These are phyloP conservation scores for Psittacula echo DNA, from an alignment of 2,797 vertebrate genomes.

Conservation along the genomic window DNA sequence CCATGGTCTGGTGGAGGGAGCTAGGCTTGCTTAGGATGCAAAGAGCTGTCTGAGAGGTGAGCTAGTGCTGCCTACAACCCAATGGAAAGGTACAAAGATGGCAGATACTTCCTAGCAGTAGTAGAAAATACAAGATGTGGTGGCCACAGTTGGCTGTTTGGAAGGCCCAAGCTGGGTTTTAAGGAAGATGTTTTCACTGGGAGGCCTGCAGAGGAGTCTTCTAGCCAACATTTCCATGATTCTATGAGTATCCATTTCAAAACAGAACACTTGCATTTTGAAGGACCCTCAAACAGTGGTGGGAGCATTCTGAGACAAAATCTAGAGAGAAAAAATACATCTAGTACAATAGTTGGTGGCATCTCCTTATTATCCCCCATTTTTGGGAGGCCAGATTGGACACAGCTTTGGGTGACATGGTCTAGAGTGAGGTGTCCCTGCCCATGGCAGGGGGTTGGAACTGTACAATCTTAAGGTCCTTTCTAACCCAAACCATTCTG, in stretches of 20 bases:
- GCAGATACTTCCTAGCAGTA: background rate
- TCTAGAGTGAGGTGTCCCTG: background rate
- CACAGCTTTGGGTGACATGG: background rate
- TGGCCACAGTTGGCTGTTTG: background rate
- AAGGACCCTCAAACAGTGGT: background rate
- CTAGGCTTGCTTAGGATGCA: background rate
- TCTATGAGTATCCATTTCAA: background rate
- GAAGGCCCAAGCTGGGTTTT: background rate
- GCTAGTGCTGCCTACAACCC: background rate
- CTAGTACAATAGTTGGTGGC: background rate
- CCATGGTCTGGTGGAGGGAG: background rate
- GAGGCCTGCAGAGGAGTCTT: background rate
- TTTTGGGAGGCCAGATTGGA: background rate
- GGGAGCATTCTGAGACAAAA: background rate
- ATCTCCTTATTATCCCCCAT: background rate
- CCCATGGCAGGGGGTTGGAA: background rate
- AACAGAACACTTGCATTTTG: background rate
- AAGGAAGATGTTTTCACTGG: background rate
- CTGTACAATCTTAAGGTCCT: background rate
- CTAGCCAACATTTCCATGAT: background rate
- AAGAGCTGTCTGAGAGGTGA: background rate
- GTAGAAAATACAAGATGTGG: background rate
- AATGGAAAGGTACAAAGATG: background rate
- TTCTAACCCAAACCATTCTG: background rate
- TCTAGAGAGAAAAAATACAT: background rate